Evolutionary conservation across 2,113 vertebrate genomes (phyloP).

Genomic region (Ceyx margarethae): DNA sequence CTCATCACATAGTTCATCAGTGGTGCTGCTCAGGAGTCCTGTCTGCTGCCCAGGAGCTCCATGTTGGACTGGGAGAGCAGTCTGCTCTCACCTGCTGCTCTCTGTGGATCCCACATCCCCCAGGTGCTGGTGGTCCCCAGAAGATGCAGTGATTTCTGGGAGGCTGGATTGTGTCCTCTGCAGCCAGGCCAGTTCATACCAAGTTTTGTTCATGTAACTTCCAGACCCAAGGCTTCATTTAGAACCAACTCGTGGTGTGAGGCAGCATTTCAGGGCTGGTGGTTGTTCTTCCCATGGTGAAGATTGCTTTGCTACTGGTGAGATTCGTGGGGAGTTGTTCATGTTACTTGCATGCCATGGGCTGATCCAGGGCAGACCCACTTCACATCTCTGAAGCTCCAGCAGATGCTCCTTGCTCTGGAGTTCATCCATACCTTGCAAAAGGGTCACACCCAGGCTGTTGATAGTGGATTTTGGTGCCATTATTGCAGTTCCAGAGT

Average conservation of each 20-base stretch:
- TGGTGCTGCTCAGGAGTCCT: neutral
- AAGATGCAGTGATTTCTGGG: neutral
- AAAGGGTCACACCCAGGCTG: neutral
- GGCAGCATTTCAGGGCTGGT: fast-evolving
- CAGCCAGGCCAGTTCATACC: neutral
- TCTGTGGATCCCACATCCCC: neutral
- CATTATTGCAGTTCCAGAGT: neutral
- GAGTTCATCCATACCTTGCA: neutral
- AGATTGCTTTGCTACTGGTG: neutral
- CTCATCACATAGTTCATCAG: neutral
- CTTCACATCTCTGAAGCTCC: neutral
- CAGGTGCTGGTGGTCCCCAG: neutral
- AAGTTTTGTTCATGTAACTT: neutral
- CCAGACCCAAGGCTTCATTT: neutral
- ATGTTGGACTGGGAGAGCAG: neutral
- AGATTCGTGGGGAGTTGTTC: neutral
- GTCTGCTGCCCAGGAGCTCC: neutral
- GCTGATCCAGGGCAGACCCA: neutral
- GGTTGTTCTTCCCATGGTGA: neutral
- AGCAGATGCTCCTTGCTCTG: neutral
- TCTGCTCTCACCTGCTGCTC: neutral
- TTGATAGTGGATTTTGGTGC: neutral
- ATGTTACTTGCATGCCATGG: neutral
- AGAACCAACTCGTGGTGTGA: neutral
- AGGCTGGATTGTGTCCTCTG: neutral